These are phyloP conservation scores for Montipora sp. DNA, from an alignment of 64 coral and sea anemone genomes.

Conservation along the genomic window DNA sequence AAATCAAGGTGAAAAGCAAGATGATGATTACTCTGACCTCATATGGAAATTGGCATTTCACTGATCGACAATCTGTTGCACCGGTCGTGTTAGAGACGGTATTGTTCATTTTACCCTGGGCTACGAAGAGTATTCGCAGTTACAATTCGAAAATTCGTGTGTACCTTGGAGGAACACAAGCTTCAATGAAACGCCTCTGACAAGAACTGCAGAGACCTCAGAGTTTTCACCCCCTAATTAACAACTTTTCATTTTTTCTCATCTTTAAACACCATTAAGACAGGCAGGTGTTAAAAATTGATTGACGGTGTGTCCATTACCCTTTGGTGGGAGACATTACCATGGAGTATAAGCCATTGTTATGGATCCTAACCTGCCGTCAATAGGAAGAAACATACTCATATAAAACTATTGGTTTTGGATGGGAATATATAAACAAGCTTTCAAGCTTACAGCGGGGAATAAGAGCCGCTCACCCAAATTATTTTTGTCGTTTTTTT, in stretches of 20 bases:
- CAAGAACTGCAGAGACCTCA: neutral
- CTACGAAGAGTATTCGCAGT: neutral
- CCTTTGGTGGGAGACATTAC: conserved; percentile 1
- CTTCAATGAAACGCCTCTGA: neutral
- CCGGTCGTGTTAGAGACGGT: neutral
- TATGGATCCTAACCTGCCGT: neutral
- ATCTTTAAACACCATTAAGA: conserved; percentile 51
- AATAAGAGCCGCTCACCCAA: neutral
- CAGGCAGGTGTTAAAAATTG: conserved; percentile 37
- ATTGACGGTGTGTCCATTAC: conserved; percentile 29
- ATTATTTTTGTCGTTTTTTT: conserved; percentile 1
- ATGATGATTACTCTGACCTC: conserved; percentile 48
- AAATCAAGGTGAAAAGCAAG: conserved; percentile 47
- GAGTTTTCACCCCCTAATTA: conserved; percentile 35
- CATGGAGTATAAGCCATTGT: neutral
- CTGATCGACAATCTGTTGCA: neutral
- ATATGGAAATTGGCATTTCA: conserved; percentile 75
- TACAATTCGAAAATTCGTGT: neutral
- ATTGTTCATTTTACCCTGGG: neutral
- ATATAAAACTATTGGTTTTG: conserved; percentile 6
- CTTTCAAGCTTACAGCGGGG: neutral
- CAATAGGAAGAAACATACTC: conserved; percentile 3
- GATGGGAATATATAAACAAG: conserved; percentile 16
- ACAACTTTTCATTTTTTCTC: conserved; percentile 35
- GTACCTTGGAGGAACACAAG: neutral